Evolutionary conservation across 2,113 vertebrate species (phyloP).

Genomic region (Plectropomus leopardus): DNA sequence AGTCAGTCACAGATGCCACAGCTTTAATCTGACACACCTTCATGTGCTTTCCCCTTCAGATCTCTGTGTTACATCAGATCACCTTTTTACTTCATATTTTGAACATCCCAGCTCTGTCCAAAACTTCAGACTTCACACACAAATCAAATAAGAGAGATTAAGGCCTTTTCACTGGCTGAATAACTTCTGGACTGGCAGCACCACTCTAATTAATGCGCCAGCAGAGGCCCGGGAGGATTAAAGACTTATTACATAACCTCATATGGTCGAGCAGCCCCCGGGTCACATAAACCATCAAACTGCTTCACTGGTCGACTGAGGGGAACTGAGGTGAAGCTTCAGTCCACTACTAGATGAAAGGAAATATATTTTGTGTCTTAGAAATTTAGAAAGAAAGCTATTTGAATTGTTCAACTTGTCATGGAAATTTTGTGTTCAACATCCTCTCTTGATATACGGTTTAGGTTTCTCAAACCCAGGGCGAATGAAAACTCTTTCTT

Average conservation of each 20-base stretch:
- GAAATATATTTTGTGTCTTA: neutral
- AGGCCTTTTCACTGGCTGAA: constrained; percentile 58
- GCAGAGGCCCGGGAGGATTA: constrained; percentile 52
- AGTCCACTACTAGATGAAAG: constrained; percentile 1
- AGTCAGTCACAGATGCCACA: neutral
- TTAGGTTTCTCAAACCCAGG: neutral
- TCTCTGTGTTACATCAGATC: constrained; percentile 11
- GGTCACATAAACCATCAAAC: constrained; percentile 36
- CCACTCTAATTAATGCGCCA: constrained; percentile 49
- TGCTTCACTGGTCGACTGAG: constrained; percentile 41
- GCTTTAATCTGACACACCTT: neutral
- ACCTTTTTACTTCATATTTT: neutral
- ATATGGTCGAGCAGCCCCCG: constrained; percentile 17
- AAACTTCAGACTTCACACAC: constrained; percentile 22
- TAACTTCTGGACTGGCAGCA: constrained; percentile 62
- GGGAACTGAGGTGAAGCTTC: constrained; percentile 12
- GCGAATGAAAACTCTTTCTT: neutral
- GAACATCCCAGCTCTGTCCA: neutral
- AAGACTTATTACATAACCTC: constrained; percentile 69
- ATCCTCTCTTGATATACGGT: neutral
- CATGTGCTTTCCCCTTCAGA: constrained; percentile 16
- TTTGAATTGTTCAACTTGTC: constrained; percentile 2
- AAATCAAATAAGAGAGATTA: constrained; percentile 39
- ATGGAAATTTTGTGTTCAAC: neutral
- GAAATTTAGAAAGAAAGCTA: neutral